Conservation (phyloP, 2,888 invertebrate species). For the Eledone cirrhosa region DNA sequence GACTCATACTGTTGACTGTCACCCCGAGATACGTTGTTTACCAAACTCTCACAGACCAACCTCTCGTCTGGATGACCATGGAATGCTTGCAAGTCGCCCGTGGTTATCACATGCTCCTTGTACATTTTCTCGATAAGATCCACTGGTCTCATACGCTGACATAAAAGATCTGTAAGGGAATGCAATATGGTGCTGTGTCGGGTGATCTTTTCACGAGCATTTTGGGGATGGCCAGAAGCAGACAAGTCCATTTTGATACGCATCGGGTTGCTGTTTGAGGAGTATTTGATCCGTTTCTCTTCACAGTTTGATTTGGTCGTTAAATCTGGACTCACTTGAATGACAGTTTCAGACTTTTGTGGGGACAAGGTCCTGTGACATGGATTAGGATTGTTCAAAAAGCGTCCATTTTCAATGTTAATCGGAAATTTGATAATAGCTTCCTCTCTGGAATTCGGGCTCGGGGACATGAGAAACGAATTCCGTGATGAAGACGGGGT, state of each 20-base stretch:
- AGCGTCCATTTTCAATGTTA: constrained; percentile 16
- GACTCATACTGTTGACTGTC: constrained; percentile 46
- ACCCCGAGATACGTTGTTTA: constrained; percentile 46
- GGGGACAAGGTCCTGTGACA: not conserved
- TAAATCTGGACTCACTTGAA: not conserved
- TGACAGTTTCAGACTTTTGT: not conserved
- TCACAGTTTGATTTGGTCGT: not conserved
- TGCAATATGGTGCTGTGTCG: constrained; percentile 53
- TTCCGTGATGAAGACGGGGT: constrained; percentile 38
- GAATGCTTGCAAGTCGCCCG: constrained; percentile 48
- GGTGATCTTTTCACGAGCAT: constrained; percentile 44
- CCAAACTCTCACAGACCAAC: constrained; percentile 53
- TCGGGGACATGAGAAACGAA: constrained; percentile 32
- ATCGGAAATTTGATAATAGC: constrained; percentile 19
- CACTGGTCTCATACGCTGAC: constrained; percentile 55
- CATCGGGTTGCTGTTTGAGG: constrained; percentile 19
- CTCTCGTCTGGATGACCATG: constrained; percentile 51
- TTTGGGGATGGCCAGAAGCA: not conserved
- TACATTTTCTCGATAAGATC: constrained; percentile 48
- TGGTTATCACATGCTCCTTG: constrained; percentile 43
- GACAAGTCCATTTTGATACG: constrained; percentile 26
- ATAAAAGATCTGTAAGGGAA: constrained; percentile 52
- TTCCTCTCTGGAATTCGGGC: constrained; percentile 2
- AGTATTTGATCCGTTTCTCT: constrained; percentile 11
- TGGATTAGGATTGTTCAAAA: not conserved